phyloP scores from a whole-genome alignment of 2,113 vertebrate species.

The Bucco capensis region DNA sequence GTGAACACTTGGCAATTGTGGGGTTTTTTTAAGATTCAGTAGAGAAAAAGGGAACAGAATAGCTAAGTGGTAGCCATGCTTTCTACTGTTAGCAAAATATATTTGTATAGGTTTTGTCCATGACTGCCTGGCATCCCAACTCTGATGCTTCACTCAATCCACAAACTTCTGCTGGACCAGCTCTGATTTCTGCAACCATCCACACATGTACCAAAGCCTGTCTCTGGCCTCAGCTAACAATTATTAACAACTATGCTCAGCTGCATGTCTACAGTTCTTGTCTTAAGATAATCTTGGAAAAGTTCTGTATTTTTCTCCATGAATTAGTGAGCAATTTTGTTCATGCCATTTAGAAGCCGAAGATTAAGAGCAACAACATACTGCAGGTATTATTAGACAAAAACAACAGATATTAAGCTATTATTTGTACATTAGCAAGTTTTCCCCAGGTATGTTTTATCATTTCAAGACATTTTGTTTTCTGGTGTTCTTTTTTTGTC shows the following conservation, averaged over 20 bases:
- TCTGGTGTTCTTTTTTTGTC: slow-evolving; percentile 63
- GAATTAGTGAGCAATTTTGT: slow-evolving; percentile 24
- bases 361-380: slow-evolving; percentile 36
- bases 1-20: background rate
- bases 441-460: slow-evolving; percentile 72
- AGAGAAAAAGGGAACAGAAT: too few species aligned
- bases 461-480: slow-evolving; percentile 72
- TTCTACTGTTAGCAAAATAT: background rate
- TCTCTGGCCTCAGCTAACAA: background rate
- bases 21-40: background rate
- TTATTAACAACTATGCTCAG: background rate
- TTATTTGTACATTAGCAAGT: slow-evolving; percentile 74
- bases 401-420: slow-evolving; percentile 68
- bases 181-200: background rate
- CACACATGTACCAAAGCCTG: accelerated
- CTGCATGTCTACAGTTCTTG: background rate
- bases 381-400: slow-evolving; percentile 55
- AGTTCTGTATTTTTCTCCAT: background rate
- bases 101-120: background rate
- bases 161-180: background rate
- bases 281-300: background rate
- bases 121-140: background rate
- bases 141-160: background rate
- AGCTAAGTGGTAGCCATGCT: background rate
- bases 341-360: slow-evolving; percentile 8